These are phyloP conservation scores for Streblospio benedicti DNA, from an alignment of 1,140 invertebrate species.

Conservation along the genomic window DNA sequence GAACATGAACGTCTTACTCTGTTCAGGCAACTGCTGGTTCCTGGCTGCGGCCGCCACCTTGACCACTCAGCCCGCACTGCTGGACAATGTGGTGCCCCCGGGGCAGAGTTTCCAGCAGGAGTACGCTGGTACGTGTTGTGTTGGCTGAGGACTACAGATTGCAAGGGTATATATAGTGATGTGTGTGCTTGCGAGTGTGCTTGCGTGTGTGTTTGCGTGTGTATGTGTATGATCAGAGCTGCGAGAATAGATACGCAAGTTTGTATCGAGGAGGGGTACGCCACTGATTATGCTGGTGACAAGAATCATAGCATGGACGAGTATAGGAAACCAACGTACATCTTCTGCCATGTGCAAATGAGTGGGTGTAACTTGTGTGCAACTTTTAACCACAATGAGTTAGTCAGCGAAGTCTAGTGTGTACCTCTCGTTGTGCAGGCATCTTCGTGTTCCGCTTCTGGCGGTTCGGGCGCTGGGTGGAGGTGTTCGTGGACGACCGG, in stretches of 20 bases:
- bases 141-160: background rate
- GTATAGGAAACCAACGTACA: no score
- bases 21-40: constrained; percentile 18
- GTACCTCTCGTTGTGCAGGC: constrained; percentile 11
- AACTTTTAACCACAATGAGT: no score
- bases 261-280: no score
- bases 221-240: background rate
- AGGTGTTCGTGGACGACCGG: constrained; percentile 63
- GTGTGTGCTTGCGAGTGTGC: background rate
- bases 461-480: constrained; percentile 64
- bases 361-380: no score
- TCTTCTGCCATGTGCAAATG: no score
- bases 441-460: constrained; percentile 60
- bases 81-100: constrained; percentile 11
- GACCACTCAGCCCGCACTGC: background rate
- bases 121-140: constrained; percentile 9
- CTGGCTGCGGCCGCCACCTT: constrained; percentile 12
- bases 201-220: background rate
- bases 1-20: no score
- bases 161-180: background rate
- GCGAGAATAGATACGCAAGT: background rate
- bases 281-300: no score
- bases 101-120: constrained; percentile 14
- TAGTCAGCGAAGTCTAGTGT: no score
- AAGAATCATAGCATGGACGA: no score